phyloP scores from a whole-genome alignment of 1,140 invertebrate genomes.

The Hetaerina americana region DNA sequence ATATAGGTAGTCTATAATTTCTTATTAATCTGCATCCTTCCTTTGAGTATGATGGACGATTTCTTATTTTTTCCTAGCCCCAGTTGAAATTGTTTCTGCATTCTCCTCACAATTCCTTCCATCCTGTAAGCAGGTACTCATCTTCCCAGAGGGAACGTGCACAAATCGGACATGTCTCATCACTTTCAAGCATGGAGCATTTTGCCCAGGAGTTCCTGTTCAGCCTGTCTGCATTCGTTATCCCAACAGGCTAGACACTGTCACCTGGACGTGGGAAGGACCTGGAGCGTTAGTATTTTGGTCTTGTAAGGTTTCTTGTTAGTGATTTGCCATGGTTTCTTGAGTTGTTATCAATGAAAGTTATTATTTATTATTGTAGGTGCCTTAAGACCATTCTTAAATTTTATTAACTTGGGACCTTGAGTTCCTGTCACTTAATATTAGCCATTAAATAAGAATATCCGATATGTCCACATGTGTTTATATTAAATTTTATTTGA shows the following conservation, averaged over 20 bases:
- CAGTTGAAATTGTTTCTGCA: too few relatives aligned
- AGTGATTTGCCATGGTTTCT: not conserved
- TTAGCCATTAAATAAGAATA: not conserved
- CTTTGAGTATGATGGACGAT: too few relatives aligned
- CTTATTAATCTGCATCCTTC: too few relatives aligned
- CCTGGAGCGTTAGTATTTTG: slow-evolving; percentile 71
- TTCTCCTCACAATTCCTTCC: too few relatives aligned
- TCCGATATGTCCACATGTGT: too few relatives aligned
- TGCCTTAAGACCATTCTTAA: not conserved
- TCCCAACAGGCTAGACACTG: slow-evolving; percentile 80
- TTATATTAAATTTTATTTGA: too few relatives aligned
- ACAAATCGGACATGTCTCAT: slow-evolving; percentile 87
- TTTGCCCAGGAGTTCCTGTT: slow-evolving; percentile 85
- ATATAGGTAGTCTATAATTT: too few relatives aligned
- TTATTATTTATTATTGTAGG: not conserved
- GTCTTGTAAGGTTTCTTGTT: slow-evolving; percentile 8
- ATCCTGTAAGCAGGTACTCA: slow-evolving; percentile 52
- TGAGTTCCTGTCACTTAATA: not conserved
- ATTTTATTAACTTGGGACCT: not conserved
- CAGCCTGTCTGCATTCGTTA: slow-evolving; percentile 89
- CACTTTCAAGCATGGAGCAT: slow-evolving; percentile 88
- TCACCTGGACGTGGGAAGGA: slow-evolving; percentile 97
- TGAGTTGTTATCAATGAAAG: not conserved
- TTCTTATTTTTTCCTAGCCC: too few relatives aligned
- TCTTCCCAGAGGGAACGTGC: slow-evolving; percentile 93